Conservation (phyloP, 2,888 invertebrate species). For the Nebria salina region DNA sequence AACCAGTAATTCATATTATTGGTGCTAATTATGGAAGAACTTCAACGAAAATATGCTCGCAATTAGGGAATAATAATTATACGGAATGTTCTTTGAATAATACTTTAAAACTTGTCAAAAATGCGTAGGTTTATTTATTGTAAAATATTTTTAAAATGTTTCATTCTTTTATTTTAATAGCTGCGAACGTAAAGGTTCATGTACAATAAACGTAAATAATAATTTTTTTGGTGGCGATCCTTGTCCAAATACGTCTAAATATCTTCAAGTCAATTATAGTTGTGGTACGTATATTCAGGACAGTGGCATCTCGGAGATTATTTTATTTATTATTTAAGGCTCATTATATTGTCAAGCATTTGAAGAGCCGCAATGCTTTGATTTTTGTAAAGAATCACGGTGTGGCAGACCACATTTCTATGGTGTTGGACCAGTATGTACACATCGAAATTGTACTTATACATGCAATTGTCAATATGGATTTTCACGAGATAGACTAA, state of each 20-base stretch:
- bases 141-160: background rate
- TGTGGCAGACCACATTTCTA: background rate
- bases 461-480: background rate
- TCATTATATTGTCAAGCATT: background rate
- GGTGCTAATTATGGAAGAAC: conserved; percentile 15
- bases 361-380: background rate
- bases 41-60: background rate
- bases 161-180: background rate
- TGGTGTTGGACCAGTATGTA: background rate
- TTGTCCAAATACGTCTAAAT: conserved; percentile 19
- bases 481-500: background rate
- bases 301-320: no score
- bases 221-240: conserved; percentile 13
- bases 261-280: conserved; percentile 20
- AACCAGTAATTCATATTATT: background rate
- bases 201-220: conserved; percentile 5
- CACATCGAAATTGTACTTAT: background rate
- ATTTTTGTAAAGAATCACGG: background rate
- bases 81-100: background rate
- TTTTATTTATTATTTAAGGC: background rate
- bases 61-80: background rate
- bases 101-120: conserved; percentile 20
- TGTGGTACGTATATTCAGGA: background rate
- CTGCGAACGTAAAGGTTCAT: background rate
- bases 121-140: background rate